Percentiles rank a stretch among this genome's conserved stretches.
These are phyloP conservation scores for Sinosuthora webbiana DNA, from an alignment of 2,113 vertebrate species.

Conservation along the genomic window DNA sequence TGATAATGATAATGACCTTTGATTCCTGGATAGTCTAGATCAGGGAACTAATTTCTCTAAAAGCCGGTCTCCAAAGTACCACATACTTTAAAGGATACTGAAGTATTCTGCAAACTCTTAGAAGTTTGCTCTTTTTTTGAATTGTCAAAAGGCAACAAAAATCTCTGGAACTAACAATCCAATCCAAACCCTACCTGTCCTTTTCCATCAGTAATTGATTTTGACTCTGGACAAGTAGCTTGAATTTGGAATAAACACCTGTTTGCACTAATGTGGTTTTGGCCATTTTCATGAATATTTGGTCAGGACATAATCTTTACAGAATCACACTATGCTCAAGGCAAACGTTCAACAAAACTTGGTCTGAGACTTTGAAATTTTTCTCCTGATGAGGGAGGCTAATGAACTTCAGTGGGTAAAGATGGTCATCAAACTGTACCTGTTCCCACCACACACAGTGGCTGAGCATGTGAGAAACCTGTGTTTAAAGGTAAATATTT, in stretches of 20 bases:
- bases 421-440: neutral
- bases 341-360: neutral
- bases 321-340: neutral
- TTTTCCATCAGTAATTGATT: neutral
- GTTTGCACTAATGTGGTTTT: accelerated
- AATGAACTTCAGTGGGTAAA: neutral
- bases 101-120: neutral
- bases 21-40: neutral
- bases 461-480: neutral
- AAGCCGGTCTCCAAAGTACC: neutral
- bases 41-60: neutral
- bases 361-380: neutral
- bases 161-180: neutral
- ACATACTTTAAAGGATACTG: neutral
- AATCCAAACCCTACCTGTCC: neutral
- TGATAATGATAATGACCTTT: neutral
- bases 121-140: neutral
- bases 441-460: neutral
- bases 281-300: neutral
- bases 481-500: neutral
- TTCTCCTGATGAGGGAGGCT: neutral
- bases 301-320: neutral
- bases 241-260: neutral
- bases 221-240: neutral
- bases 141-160: neutral